Conservation (phyloP, 2,797 vertebrate genomes). For the Lutjanus campechanus region DNA sequence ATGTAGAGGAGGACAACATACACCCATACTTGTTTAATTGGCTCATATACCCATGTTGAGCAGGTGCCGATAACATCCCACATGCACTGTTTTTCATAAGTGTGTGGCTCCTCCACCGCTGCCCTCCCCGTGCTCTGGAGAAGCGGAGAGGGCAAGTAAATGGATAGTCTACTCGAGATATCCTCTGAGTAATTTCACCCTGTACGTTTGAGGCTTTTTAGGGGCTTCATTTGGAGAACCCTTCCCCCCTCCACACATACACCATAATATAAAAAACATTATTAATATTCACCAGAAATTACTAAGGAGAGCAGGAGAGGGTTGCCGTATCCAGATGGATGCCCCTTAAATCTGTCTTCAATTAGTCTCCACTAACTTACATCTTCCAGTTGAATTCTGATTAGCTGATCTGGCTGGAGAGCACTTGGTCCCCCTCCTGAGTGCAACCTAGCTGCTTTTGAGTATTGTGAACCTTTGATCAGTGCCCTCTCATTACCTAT, state of each 20-base stretch:
- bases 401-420: conserved; percentile 84
- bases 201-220: conserved; percentile 67
- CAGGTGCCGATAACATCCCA: conserved; percentile 76
- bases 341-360: conserved; percentile 84
- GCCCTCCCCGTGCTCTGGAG: conserved; percentile 16
- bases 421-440: conserved; percentile 81
- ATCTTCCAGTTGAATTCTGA: conserved; percentile 86
- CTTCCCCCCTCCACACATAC: conserved; percentile 16
- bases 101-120: conserved; percentile 41
- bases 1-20: conserved; percentile 63
- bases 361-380: conserved; percentile 83
- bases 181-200: conserved; percentile 72
- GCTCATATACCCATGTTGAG: conserved; percentile 71
- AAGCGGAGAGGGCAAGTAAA: conserved; percentile 60
- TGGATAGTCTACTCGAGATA: conserved; percentile 70
- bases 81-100: conserved; percentile 60
- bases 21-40: conserved; percentile 76
- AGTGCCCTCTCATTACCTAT: conserved; percentile 82
- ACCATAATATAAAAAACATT: conserved; percentile 78
- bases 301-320: conserved; percentile 63
- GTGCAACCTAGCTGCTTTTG: conserved; percentile 80
- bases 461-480: conserved; percentile 87
- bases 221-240: conserved; percentile 65
- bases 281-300: conserved; percentile 84
- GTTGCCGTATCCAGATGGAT: conserved; percentile 77